phyloP scores from a whole-genome alignment of 2,113 vertebrate species.

The Cebidichthys violaceus region DNA sequence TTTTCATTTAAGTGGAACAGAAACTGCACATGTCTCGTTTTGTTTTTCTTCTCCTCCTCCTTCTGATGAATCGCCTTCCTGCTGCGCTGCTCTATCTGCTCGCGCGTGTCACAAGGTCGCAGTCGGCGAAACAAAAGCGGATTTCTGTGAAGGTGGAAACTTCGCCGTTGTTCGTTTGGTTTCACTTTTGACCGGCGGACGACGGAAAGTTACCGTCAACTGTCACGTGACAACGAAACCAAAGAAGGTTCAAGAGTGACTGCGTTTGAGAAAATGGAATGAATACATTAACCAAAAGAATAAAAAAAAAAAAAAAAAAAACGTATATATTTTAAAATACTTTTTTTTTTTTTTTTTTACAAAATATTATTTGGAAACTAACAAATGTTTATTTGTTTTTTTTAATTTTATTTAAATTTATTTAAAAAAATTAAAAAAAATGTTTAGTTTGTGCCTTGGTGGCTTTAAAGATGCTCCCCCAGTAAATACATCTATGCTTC shows the following conservation, averaged over 20 bases:
- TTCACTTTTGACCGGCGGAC: conserved; percentile 19
- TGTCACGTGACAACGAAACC: background rate
- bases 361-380: too few relatives aligned
- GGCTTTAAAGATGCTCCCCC: background rate
- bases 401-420: too few relatives aligned
- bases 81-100: background rate
- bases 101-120: background rate
- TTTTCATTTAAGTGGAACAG: conserved; percentile 58
- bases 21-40: background rate
- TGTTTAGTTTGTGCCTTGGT: background rate
- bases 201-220: background rate
- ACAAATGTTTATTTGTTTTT: too few relatives aligned
- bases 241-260: background rate
- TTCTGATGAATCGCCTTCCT: background rate
- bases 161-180: conserved; percentile 38
- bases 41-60: background rate
- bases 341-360: too few relatives aligned
- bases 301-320: background rate
- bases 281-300: too few relatives aligned
- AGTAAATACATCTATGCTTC: background rate
- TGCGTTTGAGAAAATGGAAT: background rate
- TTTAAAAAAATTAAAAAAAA: background rate
- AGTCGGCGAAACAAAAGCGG: background rate
- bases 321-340: background rate
- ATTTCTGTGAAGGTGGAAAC: conserved; percentile 24